These are phyloP conservation scores for Acholoe squamosa DNA, from an alignment of 2,888 invertebrate genomes.

Conservation along the genomic window DNA sequence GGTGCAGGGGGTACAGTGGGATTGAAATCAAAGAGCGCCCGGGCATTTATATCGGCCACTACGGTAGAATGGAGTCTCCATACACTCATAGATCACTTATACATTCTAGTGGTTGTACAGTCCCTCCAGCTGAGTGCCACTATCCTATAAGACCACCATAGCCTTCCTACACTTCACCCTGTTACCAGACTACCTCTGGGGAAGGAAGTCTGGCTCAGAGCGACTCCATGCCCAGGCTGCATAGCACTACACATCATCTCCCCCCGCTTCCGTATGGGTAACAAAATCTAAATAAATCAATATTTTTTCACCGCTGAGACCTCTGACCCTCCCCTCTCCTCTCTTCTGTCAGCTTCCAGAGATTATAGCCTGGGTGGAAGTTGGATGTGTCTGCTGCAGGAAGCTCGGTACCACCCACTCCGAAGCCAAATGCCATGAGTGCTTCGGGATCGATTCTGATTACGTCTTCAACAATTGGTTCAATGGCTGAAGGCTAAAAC, in stretches of 20 bases:
- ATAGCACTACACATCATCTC: background rate
- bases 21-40: no score
- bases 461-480: slow-evolving; percentile 18
- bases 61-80: no score
- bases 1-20: no score
- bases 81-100: no score
- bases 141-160: no score
- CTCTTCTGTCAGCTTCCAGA: background rate
- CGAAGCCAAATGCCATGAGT: background rate
- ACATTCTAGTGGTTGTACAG: no score
- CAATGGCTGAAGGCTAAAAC: background rate
- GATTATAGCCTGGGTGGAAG: background rate
- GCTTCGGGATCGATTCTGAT: slow-evolving; percentile 11
- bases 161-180: no score
- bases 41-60: no score
- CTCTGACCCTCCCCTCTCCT: background rate
- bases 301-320: background rate
- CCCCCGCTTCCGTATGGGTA: background rate
- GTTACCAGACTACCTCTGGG: no score
- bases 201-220: no score
- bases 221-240: no score
- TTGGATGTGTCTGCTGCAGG: background rate
- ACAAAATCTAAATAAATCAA: slow-evolving; percentile 28
- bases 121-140: no score
- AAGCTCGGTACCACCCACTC: background rate